These are phyloP conservation scores for Antitype chi DNA, from an alignment of 2,888 invertebrate species.

Conservation along the genomic window DNA sequence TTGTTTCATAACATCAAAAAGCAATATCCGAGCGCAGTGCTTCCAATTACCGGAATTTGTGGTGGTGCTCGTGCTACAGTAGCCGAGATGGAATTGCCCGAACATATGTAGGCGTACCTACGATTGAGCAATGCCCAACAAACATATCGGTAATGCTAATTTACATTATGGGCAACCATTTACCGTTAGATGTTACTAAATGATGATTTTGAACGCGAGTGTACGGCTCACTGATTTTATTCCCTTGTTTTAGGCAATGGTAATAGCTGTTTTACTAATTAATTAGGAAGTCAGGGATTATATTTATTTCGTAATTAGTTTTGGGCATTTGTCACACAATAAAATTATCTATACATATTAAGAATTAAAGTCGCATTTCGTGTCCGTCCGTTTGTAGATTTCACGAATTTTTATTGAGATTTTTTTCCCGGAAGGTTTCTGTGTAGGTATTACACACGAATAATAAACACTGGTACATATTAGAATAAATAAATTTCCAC, in stretches of 20 bases:
- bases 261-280: slow-evolving; percentile 9
- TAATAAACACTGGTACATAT: too few species aligned
- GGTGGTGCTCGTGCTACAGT: slow-evolving; percentile 74
- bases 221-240: slow-evolving; percentile 26
- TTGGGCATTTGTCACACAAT: background rate
- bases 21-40: slow-evolving; percentile 77
- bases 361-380: too few species aligned
- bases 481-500: too few species aligned
- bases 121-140: slow-evolving; percentile 38
- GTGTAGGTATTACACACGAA: too few species aligned
- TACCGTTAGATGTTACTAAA: slow-evolving; percentile 39
- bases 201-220: slow-evolving; percentile 39
- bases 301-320: background rate
- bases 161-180: slow-evolving; percentile 49
- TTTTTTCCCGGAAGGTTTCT: too few species aligned
- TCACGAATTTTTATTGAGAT: too few species aligned
- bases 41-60: slow-evolving; percentile 80
- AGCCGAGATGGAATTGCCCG: slow-evolving; percentile 75
- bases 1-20: slow-evolving; percentile 75
- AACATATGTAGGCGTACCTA: slow-evolving; percentile 52
- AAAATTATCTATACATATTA: background rate
- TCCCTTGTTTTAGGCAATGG: slow-evolving; percentile 24
- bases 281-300: slow-evolving; percentile 3
- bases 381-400: too few species aligned
- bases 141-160: slow-evolving; percentile 58